Conservation (phyloP, 2,113 vertebrate genomes). For the Colossoma macropomum region DNA sequence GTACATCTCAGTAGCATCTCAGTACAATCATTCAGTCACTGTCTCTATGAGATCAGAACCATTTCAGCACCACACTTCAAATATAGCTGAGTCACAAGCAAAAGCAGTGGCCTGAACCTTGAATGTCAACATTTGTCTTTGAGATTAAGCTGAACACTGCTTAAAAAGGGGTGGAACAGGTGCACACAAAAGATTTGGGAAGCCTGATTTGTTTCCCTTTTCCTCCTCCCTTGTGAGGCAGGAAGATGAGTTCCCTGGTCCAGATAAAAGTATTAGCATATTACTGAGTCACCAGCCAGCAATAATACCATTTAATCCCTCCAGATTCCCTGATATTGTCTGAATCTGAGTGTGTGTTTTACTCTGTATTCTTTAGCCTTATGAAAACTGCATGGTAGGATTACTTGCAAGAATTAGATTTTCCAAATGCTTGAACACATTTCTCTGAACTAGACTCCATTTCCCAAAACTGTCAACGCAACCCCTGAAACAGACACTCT, state of each 20-base stretch:
- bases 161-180: background rate
- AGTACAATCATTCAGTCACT: background rate
- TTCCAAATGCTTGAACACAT: background rate
- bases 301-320: constrained; percentile 35
- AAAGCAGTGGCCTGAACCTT: background rate
- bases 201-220: background rate
- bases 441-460: background rate
- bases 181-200: background rate
- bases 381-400: background rate
- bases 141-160: background rate
- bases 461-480: background rate
- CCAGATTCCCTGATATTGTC: background rate
- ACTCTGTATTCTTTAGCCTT: background rate
- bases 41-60: background rate
- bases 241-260: constrained; percentile 7
- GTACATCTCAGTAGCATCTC: background rate
- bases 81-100: background rate
- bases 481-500: background rate
- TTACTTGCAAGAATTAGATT: constrained; percentile 17
- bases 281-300: constrained; percentile 24
- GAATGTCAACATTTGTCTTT: background rate
- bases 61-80: background rate
- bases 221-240: background rate
- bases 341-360: background rate
- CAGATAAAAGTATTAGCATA: constrained; percentile 31